Percentiles rank a stretch among this genome's conserved stretches.
phyloP scores from a whole-genome alignment of 2,113 vertebrate genomes.

The Chascanopsetta lugubris region DNA sequence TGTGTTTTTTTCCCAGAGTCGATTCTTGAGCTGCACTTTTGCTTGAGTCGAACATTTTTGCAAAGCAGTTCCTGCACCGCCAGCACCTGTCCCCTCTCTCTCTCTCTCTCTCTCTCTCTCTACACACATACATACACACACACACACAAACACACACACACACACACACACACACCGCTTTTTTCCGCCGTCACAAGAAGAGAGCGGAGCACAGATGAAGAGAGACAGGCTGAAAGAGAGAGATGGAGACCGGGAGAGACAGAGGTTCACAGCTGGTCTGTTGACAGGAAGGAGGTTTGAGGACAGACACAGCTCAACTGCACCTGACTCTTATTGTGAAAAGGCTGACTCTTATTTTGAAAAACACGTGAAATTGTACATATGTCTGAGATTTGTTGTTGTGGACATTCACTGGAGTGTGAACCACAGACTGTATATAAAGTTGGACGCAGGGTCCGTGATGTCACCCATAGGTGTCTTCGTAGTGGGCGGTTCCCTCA shows the following conservation, averaged over 20 bases:
- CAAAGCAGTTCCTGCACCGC: slow-evolving; percentile 65
- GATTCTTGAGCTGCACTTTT: slow-evolving; percentile 63
- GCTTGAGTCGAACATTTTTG: slow-evolving; percentile 58
- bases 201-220: slow-evolving; percentile 63
- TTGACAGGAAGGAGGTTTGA: slow-evolving; percentile 72
- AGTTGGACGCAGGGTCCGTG: too few species aligned
- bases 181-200: slow-evolving; percentile 26
- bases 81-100: slow-evolving; percentile 64
- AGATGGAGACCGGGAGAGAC: slow-evolving; percentile 62
- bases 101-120: not conserved
- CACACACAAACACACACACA: slow-evolving; percentile 10
- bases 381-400: not conserved
- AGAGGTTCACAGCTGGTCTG: slow-evolving; percentile 68
- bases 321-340: slow-evolving; percentile 17
- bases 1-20: slow-evolving; percentile 39
- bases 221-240: slow-evolving; percentile 70
- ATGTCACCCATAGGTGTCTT: too few species aligned
- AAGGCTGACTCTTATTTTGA: not conserved
- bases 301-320: slow-evolving; percentile 66
- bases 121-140: not conserved
- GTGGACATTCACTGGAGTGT: not conserved
- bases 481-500: too few species aligned
- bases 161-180: slow-evolving; percentile 27
- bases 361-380: not conserved
- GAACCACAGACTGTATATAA: not conserved